Percentiles rank a stretch among this genome's conserved stretches.
Evolutionary conservation across 2,797 vertebrate species (phyloP).

Genomic region (Okamejei kenojei): DNA sequence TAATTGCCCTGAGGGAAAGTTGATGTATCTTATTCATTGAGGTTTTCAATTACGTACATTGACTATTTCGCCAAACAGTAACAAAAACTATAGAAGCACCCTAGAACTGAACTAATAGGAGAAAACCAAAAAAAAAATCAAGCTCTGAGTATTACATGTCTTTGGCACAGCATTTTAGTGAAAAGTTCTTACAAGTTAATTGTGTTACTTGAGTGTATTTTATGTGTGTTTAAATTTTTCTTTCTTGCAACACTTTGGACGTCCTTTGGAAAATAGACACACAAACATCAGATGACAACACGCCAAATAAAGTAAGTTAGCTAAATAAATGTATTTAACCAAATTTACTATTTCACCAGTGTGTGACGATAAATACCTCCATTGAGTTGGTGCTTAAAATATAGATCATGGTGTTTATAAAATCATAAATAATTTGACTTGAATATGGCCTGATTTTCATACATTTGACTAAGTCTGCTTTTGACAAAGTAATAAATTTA

Average conservation of each 20-base stretch:
- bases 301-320: conserved; percentile 39
- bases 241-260: neutral
- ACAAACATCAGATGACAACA: neutral
- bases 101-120: too few species aligned
- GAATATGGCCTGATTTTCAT: neutral
- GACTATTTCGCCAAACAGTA: too few species aligned
- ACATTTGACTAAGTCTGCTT: neutral
- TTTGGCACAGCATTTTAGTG: neutral
- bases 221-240: neutral
- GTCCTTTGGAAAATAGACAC: neutral
- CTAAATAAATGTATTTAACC: neutral
- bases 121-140: too few species aligned
- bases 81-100: too few species aligned
- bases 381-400: neutral
- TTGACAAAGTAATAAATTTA: neutral
- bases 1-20: too few species aligned
- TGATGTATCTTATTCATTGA: too few species aligned
- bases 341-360: neutral
- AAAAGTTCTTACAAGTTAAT: neutral
- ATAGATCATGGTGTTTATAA: neutral
- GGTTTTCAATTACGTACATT: too few species aligned
- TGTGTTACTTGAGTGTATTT: neutral
- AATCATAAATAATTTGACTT: neutral
- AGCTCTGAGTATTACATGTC: neutral
- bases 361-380: neutral